phyloP scores from a whole-genome alignment of 2,797 vertebrate species.

The Anisognathus igniventris region DNA sequence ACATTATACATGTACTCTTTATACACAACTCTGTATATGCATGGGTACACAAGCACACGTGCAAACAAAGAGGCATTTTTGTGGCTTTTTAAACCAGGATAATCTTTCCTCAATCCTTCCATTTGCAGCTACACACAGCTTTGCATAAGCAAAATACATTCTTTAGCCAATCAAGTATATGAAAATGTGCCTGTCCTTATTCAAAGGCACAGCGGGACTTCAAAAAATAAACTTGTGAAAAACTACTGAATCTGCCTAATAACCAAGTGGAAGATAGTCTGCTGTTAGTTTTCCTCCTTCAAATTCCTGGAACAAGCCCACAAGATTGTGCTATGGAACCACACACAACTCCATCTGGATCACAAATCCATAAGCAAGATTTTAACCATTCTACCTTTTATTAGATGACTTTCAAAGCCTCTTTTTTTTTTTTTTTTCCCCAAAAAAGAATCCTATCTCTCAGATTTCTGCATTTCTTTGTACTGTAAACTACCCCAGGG shows the following conservation, averaged over 20 bases:
- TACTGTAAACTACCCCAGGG: not conserved
- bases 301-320: not conserved
- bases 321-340: not conserved
- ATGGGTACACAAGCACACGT: not conserved
- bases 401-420: not conserved
- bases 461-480: not conserved
- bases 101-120: constrained; percentile 23
- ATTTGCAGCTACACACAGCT: constrained; percentile 20
- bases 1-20: constrained; percentile 12
- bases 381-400: not conserved
- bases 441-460: not conserved
- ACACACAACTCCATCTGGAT: not conserved
- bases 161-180: constrained; percentile 39
- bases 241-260: not conserved
- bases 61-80: constrained; percentile 15
- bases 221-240: not conserved
- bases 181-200: constrained; percentile 17
- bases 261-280: not conserved
- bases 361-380: not conserved
- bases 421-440: accelerated
- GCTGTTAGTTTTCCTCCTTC: not conserved
- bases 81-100: constrained; percentile 48
- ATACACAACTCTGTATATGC: not conserved
- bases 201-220: not conserved
- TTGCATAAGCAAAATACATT: constrained; percentile 39